Base-by-base conservation (phyloP, 2,113 vertebrate genomes). In the Chaenogobius annularis region DNA sequence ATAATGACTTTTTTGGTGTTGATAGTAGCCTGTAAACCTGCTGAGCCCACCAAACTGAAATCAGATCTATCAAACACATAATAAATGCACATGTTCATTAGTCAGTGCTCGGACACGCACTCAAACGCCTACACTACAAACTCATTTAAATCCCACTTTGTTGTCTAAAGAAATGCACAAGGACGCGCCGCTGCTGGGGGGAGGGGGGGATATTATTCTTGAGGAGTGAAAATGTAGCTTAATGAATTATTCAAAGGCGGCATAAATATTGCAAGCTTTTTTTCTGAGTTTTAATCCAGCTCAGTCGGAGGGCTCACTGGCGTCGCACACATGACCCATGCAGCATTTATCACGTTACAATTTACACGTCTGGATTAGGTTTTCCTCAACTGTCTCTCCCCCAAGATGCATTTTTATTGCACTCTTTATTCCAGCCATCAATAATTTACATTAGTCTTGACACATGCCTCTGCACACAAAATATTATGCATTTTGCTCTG, bases 221-320 rank as follows among this genome's bases (percentile, higher is more conserved):
- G 77, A 79, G 84, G 82, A 87, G 75, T 72, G 71, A 86, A 88
- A 88, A 76, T 91, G 79, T 74, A 77, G 75, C 78, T 81, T 88
- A 75, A 91, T 92, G 87, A 91, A 92, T 92, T 88, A 91, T 92
- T 89, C 88, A 92, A 74, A 71, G 19, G 67, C 70, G 73, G 75
- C 81, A 92, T 92, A 75, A 91, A 92, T 90, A 88, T 92, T 92
- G 86, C 81, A 91, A 78, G 72, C 48, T 43, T 63, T 61, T 46
- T 80, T 74, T 83, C 79, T 73, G 72, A 73, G 80, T 84, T 87
- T 63, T 85, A 86, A 87, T 90, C 82, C 83, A 69, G 80, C 76
- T 84, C 77, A 81, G 77, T 80, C 72, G 80, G 80, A 75, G 81
- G 77, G 69, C 50, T 56, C 68, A 82, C 62, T 35, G 50, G 20